Evolutionary conservation across 2,888 invertebrate species (phyloP).

Genomic region (Ophion costatus): DNA sequence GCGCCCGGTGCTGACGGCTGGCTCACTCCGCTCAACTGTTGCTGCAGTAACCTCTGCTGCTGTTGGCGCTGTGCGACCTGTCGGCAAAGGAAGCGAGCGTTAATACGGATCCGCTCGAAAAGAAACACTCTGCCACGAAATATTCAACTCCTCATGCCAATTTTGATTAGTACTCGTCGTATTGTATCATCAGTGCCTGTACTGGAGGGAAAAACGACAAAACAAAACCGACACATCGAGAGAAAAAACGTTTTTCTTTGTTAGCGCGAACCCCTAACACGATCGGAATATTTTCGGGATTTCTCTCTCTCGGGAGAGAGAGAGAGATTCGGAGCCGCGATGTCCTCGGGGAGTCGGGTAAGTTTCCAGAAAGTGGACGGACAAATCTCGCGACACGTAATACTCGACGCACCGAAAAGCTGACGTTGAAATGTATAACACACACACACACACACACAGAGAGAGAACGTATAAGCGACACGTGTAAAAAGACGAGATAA

Average conservation of each 20-base stretch:
- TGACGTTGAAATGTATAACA: slow-evolving; percentile 37
- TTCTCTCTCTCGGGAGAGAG: too few relatives aligned
- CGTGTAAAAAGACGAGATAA: neutral
- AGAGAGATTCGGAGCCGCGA: neutral
- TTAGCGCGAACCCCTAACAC: neutral
- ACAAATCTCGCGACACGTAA: slow-evolving; percentile 65
- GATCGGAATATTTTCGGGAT: slow-evolving; percentile 21
- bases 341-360: slow-evolving; percentile 19
- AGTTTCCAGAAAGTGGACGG: slow-evolving; percentile 17
- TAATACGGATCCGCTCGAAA: slow-evolving; percentile 13
- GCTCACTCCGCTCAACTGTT: slow-evolving; percentile 82
- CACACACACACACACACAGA: slow-evolving; percentile 38
- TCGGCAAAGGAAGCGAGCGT: slow-evolving; percentile 33
- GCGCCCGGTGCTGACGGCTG: slow-evolving; percentile 77
- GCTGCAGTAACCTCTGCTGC: slow-evolving; percentile 85
- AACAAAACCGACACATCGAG: slow-evolving; percentile 49
- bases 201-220: slow-evolving; percentile 44
- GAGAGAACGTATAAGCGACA: slow-evolving; percentile 15
- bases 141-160: slow-evolving; percentile 52
- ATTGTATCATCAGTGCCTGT: slow-evolving; percentile 65
- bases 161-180: slow-evolving; percentile 60
- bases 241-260: neutral
- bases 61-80: slow-evolving; percentile 89
- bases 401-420: slow-evolving; percentile 43
- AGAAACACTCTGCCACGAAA: slow-evolving; percentile 21